Evolutionary conservation across 2,113 vertebrate genomes (phyloP), one percentile per base, ranked within the genome.

Genomic region (Donacobius atricapilla): DNA sequence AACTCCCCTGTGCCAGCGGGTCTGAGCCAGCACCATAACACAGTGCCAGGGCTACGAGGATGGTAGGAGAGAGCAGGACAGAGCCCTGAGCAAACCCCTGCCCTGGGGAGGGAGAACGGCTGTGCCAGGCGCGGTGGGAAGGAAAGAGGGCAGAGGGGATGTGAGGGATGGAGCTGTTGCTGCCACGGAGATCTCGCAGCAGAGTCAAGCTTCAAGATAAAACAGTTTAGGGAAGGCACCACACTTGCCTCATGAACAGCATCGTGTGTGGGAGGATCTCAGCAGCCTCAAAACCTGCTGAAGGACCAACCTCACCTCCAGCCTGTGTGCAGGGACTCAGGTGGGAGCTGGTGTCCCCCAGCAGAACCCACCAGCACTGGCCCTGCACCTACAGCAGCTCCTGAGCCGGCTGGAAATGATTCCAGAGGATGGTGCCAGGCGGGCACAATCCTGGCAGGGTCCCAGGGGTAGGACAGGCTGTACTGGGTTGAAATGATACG

Each of bases 341-440:
- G 1, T 1, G 7, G 48, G 54, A 68, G 40, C 70, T 0, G 0
- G 13, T 23, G 18, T 8, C 40, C 75, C 42, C 7, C 50, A 50
- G 30, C 23, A 13, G 56, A 83, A 21, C 39, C 35, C 79, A 47
- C 50, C 75, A 50, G 68, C 39, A 3, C 70, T 3, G 19, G 28
- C 44, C 48, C 90, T 60, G n/a, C 54, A 25, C 48, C 83, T 35
- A 33, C 53, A 75, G 84, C 54, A 57, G 51, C 35, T 18, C 42
- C 54, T 22, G 28, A 37, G 33, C 13, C 2, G 45, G 48, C 58
- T 82, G 82, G 45, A 73, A 76, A 58, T 15, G 8, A 8, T 61
- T 69, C 64, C 22, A 84, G 54, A 65, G 10, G 39, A 40, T 3
- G 7, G 21, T 83, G 73, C 72, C 72, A 70, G 83, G 56, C 0